Evolutionary conservation across 2,113 vertebrate genomes (phyloP).

Genomic region (Odontesthes bonariensis): DNA sequence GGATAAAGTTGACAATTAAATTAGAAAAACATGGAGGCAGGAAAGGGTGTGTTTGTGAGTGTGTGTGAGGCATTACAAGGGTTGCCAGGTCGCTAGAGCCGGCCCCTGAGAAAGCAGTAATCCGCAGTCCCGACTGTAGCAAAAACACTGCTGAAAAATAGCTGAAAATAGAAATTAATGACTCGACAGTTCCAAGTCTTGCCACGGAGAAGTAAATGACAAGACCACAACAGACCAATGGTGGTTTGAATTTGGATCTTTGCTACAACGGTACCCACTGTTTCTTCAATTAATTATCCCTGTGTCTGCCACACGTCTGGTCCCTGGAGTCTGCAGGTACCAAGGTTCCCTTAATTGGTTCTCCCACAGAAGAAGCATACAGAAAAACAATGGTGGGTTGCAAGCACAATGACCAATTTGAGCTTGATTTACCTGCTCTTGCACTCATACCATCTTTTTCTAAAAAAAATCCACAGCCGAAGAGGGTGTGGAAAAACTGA

Average conservation of each 20-base stretch:
- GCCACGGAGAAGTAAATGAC: constrained; percentile 41
- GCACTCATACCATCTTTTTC: constrained; percentile 22
- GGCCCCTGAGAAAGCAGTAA: constrained; percentile 39
- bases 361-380: constrained; percentile 43
- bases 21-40: constrained; percentile 23
- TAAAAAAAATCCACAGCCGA: constrained; percentile 54
- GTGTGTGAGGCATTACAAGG: constrained; percentile 40
- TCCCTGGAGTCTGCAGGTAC: constrained; percentile 54
- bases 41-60: neutral
- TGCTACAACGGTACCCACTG: constrained; percentile 10
- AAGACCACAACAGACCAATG: constrained; percentile 26
- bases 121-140: neutral
- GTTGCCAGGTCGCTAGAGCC: constrained; percentile 67
- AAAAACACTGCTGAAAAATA: constrained; percentile 23
- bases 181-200: constrained; percentile 40
- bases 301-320: constrained; percentile 39
- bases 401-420: constrained; percentile 72
- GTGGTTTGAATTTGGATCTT: constrained; percentile 45
- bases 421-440: constrained; percentile 63
- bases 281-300: constrained; percentile 66
- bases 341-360: constrained; percentile 75
- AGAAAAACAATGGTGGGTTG: constrained; percentile 52
- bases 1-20: constrained; percentile 60
- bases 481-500: constrained; percentile 10
- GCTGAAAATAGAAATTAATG: constrained; percentile 59